A percentile compares a stretch with the other conserved stretches of the same genome.
These are phyloP conservation scores for Tyria jacobaeae DNA, from an alignment of 2,888 invertebrate genomes.

Conservation along the genomic window DNA sequence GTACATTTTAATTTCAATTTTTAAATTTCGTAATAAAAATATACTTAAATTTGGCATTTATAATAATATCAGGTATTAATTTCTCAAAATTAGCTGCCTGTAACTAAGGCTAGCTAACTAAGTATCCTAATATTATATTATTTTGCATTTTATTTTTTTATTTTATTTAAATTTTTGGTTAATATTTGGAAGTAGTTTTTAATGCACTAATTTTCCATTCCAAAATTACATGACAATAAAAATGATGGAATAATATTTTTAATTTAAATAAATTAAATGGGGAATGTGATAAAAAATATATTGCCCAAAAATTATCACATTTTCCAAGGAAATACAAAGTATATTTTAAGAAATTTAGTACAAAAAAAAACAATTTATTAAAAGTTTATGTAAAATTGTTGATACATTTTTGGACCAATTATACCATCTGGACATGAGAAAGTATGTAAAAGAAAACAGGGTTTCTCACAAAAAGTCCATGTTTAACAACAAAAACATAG, in stretches of 20 bases:
- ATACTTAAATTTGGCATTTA: constrained; percentile 38
- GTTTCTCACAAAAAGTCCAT: too few species aligned
- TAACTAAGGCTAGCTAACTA: constrained; percentile 47
- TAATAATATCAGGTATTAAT: constrained; percentile 38
- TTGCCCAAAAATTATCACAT: constrained; percentile 60
- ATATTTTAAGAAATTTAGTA: constrained; percentile 52
- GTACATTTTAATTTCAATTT: constrained; percentile 19
- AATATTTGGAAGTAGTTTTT: constrained; percentile 28
- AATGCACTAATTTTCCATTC: constrained; percentile 24
- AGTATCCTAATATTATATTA: constrained; percentile 18
- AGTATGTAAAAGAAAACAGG: too few species aligned
- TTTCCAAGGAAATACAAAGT: constrained; percentile 45
- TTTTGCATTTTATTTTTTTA: constrained; percentile 37
- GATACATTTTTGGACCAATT: constrained; percentile 57
- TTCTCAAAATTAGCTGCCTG: constrained; percentile 52
- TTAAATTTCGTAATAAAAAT: constrained; percentile 12
- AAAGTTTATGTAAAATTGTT: constrained; percentile 45
- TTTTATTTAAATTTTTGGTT: constrained; percentile 16
- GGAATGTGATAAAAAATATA: constrained; percentile 57
- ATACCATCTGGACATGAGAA: too few species aligned
- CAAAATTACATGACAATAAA: constrained; percentile 42
- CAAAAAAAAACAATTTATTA: constrained; percentile 45
- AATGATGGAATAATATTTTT: constrained; percentile 46
- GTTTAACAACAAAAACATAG: too few species aligned
- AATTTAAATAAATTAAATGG: constrained; percentile 47